These are phyloP conservation scores for human (Homo sapiens) DNA, from an alignment of 2,113 vertebrate genomes.

Conservation along the genomic window DNA sequence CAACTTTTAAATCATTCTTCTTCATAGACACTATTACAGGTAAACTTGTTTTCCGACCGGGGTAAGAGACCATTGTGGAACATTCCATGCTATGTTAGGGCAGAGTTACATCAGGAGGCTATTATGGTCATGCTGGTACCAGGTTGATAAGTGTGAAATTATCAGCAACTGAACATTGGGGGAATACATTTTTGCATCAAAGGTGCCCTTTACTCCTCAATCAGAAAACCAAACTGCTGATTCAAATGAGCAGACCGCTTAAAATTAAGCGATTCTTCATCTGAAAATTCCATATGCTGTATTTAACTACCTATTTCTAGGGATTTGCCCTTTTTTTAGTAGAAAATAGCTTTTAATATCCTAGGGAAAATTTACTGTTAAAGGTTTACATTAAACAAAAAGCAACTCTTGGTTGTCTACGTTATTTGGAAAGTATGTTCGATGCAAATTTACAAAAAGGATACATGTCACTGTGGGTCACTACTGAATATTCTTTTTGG, in stretches of 20 bases:
- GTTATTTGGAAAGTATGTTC: conserved; percentile 76
- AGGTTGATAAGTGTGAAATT: conserved; percentile 74
- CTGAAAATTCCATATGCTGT: conserved; percentile 47
- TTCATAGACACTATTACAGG: not conserved
- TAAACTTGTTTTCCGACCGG: conserved; percentile 51
- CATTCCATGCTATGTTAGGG: not conserved
- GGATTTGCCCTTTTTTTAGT: conserved; percentile 47
- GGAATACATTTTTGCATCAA: conserved; percentile 69
- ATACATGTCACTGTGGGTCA: conserved; percentile 80
- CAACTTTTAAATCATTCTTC: not conserved
- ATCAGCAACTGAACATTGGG: conserved; percentile 49
- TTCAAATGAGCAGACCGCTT: conserved; percentile 63
- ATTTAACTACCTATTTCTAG: conserved; percentile 71
- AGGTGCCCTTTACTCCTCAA: conserved; percentile 56
- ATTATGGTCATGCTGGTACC: conserved; percentile 56
- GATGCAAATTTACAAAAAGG: conserved; percentile 80
- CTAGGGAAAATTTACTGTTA: conserved; percentile 75
- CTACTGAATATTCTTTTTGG: conserved; percentile 82
- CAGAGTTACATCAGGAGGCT: conserved; percentile 54
- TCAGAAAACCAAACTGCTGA: conserved; percentile 61
- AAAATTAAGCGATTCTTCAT: conserved; percentile 52
- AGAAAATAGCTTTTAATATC: conserved; percentile 74
- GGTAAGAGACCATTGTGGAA: not conserved
- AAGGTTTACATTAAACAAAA: conserved; percentile 82
- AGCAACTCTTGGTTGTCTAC: conserved; percentile 69